Conservation (phyloP, 2,888 invertebrate species). For the Parnassius orleans region DNA sequence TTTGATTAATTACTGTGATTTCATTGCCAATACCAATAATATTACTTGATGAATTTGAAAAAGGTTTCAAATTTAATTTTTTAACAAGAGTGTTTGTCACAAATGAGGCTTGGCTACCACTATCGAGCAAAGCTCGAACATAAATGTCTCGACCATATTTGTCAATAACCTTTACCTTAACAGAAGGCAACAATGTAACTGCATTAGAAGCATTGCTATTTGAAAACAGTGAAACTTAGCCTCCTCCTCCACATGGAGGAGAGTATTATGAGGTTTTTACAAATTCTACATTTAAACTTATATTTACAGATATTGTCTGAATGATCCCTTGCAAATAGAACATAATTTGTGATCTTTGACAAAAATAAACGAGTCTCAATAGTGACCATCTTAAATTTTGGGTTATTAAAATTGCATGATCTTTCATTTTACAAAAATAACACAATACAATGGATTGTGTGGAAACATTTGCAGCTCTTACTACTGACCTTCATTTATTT, state of each 20-base stretch:
- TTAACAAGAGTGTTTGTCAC: too few relatives aligned
- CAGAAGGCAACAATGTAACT: neutral
- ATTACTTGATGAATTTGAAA: neutral
- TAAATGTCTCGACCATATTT: neutral
- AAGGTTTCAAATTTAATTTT: neutral
- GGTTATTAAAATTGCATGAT: too few relatives aligned
- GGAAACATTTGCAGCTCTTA: too few relatives aligned
- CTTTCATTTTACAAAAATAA: too few relatives aligned
- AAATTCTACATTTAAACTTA: conserved; percentile 13
- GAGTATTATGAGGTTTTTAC: conserved; percentile 29
- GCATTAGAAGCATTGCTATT: neutral
- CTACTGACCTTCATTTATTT: too few relatives aligned
- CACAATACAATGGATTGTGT: too few relatives aligned
- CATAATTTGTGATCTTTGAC: conserved; percentile 4
- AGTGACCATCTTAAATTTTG: too few relatives aligned
- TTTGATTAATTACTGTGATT: neutral
- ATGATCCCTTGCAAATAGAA: neutral
- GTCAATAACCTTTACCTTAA: conserved; percentile 3
- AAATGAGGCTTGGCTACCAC: neutral
- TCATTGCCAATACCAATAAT: conserved; percentile 1
- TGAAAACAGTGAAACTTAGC: neutral
- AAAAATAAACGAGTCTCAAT: too few relatives aligned
- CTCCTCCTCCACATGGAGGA: conserved; percentile 14
- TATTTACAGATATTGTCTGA: neutral
- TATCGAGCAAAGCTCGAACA: neutral